These are phyloP conservation scores for Carapus acus DNA, from an alignment of 2,797 vertebrate species.

Conservation along the genomic window DNA sequence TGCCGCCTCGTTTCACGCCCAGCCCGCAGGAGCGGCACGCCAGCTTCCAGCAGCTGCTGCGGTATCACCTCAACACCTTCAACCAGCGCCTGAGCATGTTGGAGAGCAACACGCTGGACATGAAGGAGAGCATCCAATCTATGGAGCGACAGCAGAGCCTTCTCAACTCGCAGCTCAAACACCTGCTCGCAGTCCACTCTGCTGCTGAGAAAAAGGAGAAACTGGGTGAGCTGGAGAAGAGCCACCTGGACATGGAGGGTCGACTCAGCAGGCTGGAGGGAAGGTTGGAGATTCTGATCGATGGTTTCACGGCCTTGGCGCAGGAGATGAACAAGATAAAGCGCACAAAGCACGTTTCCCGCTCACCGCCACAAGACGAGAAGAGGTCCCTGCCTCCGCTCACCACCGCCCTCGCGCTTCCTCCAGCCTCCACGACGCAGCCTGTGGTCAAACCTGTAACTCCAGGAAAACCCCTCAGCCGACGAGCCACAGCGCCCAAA, in stretches of 20 bases:
- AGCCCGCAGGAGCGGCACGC: slow-evolving; percentile 47
- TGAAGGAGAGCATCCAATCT: slow-evolving; percentile 60
- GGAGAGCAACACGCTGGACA: slow-evolving; percentile 67
- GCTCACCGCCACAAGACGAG: slow-evolving; percentile 44
- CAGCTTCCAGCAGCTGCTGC: slow-evolving; percentile 65
- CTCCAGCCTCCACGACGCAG: slow-evolving; percentile 26
- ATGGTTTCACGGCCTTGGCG: slow-evolving; percentile 71
- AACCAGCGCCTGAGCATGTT: slow-evolving; percentile 71
- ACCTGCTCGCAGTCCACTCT: slow-evolving; percentile 38
- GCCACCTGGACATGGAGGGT: slow-evolving; percentile 59
- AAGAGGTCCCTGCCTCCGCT: slow-evolving; percentile 29
- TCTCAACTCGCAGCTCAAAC: slow-evolving; percentile 58
- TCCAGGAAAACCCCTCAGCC: slow-evolving; percentile 25
- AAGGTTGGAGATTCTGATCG: slow-evolving; percentile 71
- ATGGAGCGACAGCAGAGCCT: slow-evolving; percentile 57
- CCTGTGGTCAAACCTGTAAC: slow-evolving; percentile 14
- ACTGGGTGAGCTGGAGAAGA: slow-evolving; percentile 53
- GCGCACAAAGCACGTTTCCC: slow-evolving; percentile 47
- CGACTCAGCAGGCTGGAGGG: slow-evolving; percentile 64
- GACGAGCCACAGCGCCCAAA: slow-evolving; percentile 47
- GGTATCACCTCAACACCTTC: slow-evolving; percentile 65
- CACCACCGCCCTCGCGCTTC: slow-evolving; percentile 18
- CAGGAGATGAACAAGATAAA: slow-evolving; percentile 74
- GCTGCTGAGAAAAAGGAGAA: slow-evolving; percentile 46
- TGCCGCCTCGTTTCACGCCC: slow-evolving; percentile 51